Percentiles rank a stretch among this genome's conserved stretches.
Evolutionary conservation across 2,888 invertebrate species (phyloP).

Genomic region (Tenthredo scrophulariae): DNA sequence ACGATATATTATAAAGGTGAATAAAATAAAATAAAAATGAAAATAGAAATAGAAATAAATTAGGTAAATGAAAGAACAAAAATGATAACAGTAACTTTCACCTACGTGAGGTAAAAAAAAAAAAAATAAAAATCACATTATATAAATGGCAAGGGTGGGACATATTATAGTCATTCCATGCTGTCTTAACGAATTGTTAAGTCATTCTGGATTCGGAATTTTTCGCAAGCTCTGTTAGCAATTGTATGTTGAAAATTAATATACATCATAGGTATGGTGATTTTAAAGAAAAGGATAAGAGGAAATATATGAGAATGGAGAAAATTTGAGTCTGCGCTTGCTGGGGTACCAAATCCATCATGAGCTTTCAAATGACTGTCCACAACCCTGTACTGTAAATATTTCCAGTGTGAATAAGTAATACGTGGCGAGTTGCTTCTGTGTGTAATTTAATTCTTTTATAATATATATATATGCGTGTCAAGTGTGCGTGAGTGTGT

Average conservation of each 20-base stretch:
- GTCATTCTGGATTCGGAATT: slow-evolving; percentile 25
- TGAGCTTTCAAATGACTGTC: slow-evolving; percentile 5
- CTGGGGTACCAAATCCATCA: slow-evolving; percentile 19
- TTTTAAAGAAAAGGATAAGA: not conserved
- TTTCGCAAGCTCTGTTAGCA: not conserved
- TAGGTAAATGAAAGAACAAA: not conserved
- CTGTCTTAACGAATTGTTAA: slow-evolving; percentile 49
- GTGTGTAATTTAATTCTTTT: not conserved
- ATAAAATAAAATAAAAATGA: not conserved
- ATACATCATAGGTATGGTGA: not conserved
- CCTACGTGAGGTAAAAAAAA: slow-evolving; percentile 51
- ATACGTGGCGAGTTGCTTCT: not conserved
- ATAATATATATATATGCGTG: not conserved
- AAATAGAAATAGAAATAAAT: not conserved
- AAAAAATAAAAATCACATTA: slow-evolving; percentile 44
- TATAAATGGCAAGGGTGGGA: slow-evolving; percentile 40
- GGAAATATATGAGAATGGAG: not conserved
- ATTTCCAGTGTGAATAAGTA: slow-evolving; percentile 7
- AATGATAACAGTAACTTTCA: not conserved
- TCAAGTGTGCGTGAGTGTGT: not conserved
- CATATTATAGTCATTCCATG: slow-evolving; percentile 63
- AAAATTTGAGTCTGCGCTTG: not conserved
- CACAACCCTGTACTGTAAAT: not conserved
- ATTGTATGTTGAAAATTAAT: not conserved
- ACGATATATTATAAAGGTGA: too few relatives aligned